Evolutionary conservation across 2,113 vertebrate genomes (phyloP), one percentile per base, ranked within the genome.

Genomic region (Raja brachyura): DNA sequence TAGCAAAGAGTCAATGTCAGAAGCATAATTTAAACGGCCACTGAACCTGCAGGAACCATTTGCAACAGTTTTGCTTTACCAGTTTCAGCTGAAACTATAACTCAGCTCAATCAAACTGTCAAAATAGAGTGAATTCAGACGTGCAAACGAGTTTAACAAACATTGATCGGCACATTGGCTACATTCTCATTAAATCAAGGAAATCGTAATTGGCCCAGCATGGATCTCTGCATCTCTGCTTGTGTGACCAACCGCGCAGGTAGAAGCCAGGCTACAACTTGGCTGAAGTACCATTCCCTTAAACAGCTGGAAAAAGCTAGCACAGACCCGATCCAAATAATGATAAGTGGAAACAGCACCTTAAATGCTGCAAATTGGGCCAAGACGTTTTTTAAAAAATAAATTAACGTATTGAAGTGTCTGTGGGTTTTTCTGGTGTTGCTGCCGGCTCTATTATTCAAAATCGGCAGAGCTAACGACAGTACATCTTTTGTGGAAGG

Each of bases 271-370:
- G 66, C 88, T 70, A 10, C 88, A 70, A 66, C 20, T 54, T 31
- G 66, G 68, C 39, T 92, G 66, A 92, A 73, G 13, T 54, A 92
- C 33, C 8, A 4, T 61, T 85, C 28, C 59, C n/a, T 86, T 18
- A 88, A 88, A 88, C n/a, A n/a, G 28, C 83, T 88, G 83, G 83
- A 88, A 33, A 88, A 59, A 63, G 59, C 83, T 61, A 66, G n/a
- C 59, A 33, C 59, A 88, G 59, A 31, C 83, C 59, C 18, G 70
- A 88, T 88, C 63, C 61, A 92, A 73, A 73, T 92, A 70, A 73
- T 28, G 31, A 92, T 70, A 70, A 92, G 68, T 92, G 33, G 90
- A 70, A 73, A 48, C 66, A 92, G 90, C 66, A 54, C 68, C 68
- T 73, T 73, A 25, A 73, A 25, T 92, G 33, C 66, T 48, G 39